Evolutionary conservation across 92 coral and sea anemone species (phyloP).

Genomic region (Isaurus tuberculatus): DNA sequence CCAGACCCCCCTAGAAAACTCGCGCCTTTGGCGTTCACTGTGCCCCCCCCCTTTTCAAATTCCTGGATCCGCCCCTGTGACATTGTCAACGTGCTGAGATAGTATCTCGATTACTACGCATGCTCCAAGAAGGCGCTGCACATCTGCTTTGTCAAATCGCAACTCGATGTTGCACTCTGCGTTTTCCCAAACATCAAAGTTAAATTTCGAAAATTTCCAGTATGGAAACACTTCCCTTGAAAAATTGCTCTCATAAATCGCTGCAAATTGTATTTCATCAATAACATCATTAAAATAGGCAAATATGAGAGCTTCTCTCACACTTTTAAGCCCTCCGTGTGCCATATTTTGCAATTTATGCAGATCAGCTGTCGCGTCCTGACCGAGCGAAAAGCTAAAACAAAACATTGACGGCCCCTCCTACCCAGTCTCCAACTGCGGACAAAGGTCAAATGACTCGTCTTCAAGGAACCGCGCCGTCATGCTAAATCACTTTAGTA

Average conservation of each 20-base stretch:
- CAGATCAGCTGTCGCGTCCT: conserved; percentile 25
- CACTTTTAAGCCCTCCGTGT: conserved; percentile 5
- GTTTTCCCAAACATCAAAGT: background rate
- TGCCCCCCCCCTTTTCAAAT: no score
- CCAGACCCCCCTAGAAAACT: no score
- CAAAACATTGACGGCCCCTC: conserved; percentile 11
- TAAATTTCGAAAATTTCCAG: background rate
- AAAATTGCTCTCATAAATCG: background rate
- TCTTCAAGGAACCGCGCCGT: conserved; percentile 11
- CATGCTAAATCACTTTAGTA: background rate
- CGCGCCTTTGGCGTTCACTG: no score
- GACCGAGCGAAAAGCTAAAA: conserved; percentile 18
- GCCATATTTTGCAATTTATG: background rate
- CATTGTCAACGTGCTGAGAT: no score
- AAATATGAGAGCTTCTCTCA: conserved; percentile 23
- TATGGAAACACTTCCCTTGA: background rate
- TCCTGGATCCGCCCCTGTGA: no score
- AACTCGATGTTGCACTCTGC: background rate
- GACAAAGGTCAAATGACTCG: conserved; percentile 19
- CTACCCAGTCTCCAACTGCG: conserved; percentile 11
- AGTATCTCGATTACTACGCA: no score
- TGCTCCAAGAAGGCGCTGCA: background rate
- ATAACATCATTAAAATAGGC: conserved; percentile 1
- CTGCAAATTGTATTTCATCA: background rate
- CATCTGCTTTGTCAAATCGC: background rate